Evolutionary conservation across 2,113 vertebrate species (phyloP).

Genomic region (Xyliphius kryptos): DNA sequence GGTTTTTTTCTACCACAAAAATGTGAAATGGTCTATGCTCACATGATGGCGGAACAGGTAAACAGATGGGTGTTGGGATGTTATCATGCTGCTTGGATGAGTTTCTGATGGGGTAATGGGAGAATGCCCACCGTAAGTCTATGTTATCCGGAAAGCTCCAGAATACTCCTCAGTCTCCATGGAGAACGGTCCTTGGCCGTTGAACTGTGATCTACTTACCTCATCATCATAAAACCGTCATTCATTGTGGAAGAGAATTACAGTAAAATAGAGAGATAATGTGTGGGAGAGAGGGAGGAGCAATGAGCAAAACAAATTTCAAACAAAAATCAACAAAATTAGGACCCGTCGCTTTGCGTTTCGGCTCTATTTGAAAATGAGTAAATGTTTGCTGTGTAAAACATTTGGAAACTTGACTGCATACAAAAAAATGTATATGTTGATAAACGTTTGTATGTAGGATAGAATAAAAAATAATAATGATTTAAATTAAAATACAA

Average conservation of each 20-base stretch:
- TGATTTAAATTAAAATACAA: no score
- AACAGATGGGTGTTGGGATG: conserved; percentile 26
- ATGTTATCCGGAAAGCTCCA: conserved; percentile 11
- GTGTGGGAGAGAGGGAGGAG: no score
- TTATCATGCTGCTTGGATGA: conserved; percentile 35
- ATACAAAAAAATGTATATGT: no score
- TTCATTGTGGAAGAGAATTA: conserved; percentile 10
- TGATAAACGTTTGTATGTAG: no score
- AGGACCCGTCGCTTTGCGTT: no score
- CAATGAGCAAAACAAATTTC: neutral
- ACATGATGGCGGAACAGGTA: conserved; percentile 7
- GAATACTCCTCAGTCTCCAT: conserved; percentile 27
- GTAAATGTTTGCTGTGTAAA: no score
- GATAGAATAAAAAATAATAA: no score
- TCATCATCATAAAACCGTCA: conserved; percentile 31
- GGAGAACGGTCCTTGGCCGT: conserved; percentile 23
- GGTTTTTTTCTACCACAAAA: neutral
- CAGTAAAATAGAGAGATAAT: neutral
- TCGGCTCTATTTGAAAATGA: no score
- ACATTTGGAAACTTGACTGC: no score
- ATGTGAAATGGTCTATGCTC: conserved; percentile 3
- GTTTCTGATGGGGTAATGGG: conserved; percentile 27
- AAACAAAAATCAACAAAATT: no score
- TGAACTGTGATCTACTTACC: conserved; percentile 37
- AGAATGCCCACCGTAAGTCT: conserved; percentile 12